Percentiles rank a stretch among this genome's conserved stretches.
phyloP scores from a whole-genome alignment of 1,140 invertebrate genomes.

The Meteorus sp. region DNA sequence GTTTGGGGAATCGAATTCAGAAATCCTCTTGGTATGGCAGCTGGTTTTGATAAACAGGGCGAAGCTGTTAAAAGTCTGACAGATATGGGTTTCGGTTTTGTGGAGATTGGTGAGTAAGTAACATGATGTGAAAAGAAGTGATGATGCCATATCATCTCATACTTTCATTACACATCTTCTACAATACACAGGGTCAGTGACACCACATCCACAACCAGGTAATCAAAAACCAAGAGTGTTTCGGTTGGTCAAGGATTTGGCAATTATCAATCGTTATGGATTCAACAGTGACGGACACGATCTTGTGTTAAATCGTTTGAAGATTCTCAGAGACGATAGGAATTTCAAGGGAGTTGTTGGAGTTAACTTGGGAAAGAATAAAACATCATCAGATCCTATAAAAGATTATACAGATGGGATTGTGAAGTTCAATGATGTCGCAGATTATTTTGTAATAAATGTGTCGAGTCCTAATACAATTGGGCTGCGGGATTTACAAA shows the following conservation, averaged over 20 bases:
- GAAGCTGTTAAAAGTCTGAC: constrained; percentile 84
- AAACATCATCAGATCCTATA: constrained; percentile 72
- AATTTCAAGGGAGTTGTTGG: constrained; percentile 71
- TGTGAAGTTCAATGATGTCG: constrained; percentile 71
- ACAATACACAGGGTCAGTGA: constrained; percentile 70
- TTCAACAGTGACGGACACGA: constrained; percentile 96
- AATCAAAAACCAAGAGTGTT: constrained; percentile 94
- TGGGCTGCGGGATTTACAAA: constrained; percentile 84
- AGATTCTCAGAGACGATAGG: constrained; percentile 58
- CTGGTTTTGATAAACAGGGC: constrained; percentile 97
- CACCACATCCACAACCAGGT: constrained; percentile 87
- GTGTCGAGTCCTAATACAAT: constrained; percentile 91
- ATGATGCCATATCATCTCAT: no score
- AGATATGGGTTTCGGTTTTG: constrained; percentile 90
- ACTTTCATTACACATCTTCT: no score
- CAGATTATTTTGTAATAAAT: constrained; percentile 91
- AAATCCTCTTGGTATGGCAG: constrained; percentile 94
- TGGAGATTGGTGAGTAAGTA: constrained; percentile 79
- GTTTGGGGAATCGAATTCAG: constrained; percentile 74
- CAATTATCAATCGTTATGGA: constrained; percentile 94
- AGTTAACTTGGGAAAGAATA: constrained; percentile 96
- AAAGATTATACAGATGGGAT: constrained; percentile 84
- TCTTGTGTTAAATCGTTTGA: constrained; percentile 67
- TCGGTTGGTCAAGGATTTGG: constrained; percentile 79
- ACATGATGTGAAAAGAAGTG: no score